phyloP scores from a whole-genome alignment of 2,113 vertebrate species.

The Equus quagga region DNA sequence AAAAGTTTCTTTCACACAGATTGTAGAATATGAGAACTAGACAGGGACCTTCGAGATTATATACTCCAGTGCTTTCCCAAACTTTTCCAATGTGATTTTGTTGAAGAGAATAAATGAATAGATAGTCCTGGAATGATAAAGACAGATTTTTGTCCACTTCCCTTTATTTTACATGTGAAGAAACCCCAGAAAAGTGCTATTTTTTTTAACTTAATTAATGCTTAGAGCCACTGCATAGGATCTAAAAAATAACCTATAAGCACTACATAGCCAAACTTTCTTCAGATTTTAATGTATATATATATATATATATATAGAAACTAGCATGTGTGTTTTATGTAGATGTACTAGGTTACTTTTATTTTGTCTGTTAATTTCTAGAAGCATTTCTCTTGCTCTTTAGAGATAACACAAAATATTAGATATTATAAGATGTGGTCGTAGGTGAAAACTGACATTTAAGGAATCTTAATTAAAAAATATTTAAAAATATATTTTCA shows the following conservation, averaged over 20 bases:
- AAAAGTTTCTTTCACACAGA: conserved; percentile 33
- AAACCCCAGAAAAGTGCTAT: background rate
- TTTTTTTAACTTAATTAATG: background rate
- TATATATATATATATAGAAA: background rate
- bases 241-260: background rate
- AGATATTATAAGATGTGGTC: background rate
- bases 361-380: background rate
- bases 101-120: background rate
- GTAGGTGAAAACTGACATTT: conserved; percentile 2
- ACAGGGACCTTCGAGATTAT: background rate
- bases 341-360: background rate
- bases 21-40: background rate
- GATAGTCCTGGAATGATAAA: background rate
- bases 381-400: background rate
- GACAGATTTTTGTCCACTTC: background rate
- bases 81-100: background rate
- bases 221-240: background rate
- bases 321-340: background rate
- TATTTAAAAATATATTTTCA: background rate
- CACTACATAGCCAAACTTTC: background rate
- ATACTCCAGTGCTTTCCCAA: background rate
- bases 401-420: background rate
- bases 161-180: background rate
- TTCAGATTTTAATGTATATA: background rate
- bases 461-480: background rate